These are phyloP conservation scores for Andrena bicolor DNA, from an alignment of 2,888 invertebrate genomes.

Conservation along the genomic window DNA sequence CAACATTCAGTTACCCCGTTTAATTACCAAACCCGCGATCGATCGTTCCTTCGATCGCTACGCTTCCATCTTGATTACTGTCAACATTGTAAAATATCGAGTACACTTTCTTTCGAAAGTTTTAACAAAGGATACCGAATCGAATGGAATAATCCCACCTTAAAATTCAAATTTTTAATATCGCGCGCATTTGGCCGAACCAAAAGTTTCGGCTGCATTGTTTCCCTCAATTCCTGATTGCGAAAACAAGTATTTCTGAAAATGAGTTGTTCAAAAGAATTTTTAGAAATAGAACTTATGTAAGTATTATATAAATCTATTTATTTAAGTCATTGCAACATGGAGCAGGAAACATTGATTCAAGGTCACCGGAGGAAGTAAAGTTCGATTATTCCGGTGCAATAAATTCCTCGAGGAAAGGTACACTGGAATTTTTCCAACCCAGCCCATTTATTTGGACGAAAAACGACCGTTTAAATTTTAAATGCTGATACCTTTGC, in stretches of 20 bases:
- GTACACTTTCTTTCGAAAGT: too few relatives aligned
- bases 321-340: not conserved
- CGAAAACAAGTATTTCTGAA: too few relatives aligned
- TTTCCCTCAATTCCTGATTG: too few relatives aligned
- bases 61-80: not conserved
- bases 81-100: too few relatives aligned
- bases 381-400: not conserved
- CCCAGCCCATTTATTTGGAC: not conserved
- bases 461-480: conserved; percentile 12
- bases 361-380: not conserved
- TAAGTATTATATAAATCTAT: conserved; percentile 14
- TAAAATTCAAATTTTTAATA: not conserved
- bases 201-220: too few relatives aligned
- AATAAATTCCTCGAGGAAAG: not conserved
- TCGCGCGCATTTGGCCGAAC: too few relatives aligned
- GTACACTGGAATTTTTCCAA: not conserved
- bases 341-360: not conserved
- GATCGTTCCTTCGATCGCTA: not conserved
- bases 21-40: not conserved
- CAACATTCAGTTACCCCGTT: not conserved
- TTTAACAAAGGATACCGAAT: too few relatives aligned
- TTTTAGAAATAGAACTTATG: not conserved
- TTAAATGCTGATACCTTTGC: conserved; percentile 6
- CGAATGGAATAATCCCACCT: too few relatives aligned
- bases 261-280: too few relatives aligned